Evolutionary conservation across 1,140 invertebrate species (phyloP).

Genomic region (Drosophila parvula): DNA sequence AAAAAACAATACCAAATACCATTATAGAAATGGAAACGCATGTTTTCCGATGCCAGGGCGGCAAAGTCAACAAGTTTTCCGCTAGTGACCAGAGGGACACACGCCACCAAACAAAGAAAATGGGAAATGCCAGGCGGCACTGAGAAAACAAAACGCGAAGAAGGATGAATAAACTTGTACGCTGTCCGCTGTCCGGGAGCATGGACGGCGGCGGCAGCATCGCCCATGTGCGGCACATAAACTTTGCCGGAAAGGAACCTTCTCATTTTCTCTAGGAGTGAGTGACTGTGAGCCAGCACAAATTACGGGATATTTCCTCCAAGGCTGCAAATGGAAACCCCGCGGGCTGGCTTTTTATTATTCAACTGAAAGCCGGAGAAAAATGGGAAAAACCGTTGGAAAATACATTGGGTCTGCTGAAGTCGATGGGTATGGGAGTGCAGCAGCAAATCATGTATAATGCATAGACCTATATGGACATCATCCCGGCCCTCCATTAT

Average conservation of each 20-base stretch:
- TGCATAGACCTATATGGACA: conserved; percentile 42
- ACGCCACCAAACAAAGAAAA: conserved; percentile 15
- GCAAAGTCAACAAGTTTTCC: conserved; percentile 22
- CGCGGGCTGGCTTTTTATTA: conserved; percentile 46
- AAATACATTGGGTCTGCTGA: conserved; percentile 20
- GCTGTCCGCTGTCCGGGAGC: conserved; percentile 4
- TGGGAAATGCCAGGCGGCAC: conserved; percentile 18
- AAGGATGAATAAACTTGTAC: conserved; percentile 37
- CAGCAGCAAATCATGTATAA: conserved; percentile 41
- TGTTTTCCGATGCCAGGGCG: conserved; percentile 14
- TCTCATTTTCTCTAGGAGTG: conserved; percentile 16
- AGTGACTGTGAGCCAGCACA: conserved; percentile 24
- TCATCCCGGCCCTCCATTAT: conserved; percentile 32
- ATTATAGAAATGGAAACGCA: conserved; percentile 41
- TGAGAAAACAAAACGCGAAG: conserved; percentile 17
- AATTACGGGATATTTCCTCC: conserved; percentile 35
- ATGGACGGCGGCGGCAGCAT: conserved; percentile 40
- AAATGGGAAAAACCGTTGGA: conserved; percentile 21
- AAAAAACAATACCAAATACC: conserved; percentile 37
- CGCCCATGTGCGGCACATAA: conserved; percentile 62
- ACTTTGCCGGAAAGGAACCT: conserved; percentile 43
- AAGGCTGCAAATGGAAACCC: conserved; percentile 38
- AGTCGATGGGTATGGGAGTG: conserved; percentile 20
- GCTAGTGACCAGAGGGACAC: conserved; percentile 17
- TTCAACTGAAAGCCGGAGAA: conserved; percentile 21